Percentiles rank a stretch among this genome's conserved stretches.
These are phyloP conservation scores for Hippocampus kuda DNA, from an alignment of 2,797 vertebrate species.

Conservation along the genomic window DNA sequence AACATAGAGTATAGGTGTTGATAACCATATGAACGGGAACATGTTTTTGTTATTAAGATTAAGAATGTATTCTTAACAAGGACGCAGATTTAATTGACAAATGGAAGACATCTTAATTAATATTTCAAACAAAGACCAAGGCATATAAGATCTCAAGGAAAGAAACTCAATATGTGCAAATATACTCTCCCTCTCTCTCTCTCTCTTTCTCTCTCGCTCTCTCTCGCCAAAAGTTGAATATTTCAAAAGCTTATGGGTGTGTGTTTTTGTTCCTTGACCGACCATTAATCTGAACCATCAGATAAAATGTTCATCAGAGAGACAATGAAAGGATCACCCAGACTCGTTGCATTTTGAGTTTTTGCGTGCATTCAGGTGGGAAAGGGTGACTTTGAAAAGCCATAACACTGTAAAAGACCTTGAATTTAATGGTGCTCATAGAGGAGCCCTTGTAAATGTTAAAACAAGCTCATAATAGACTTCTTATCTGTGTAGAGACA, in stretches of 20 bases:
- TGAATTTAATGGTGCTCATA: slow-evolving; percentile 45
- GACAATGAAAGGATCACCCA: slow-evolving; percentile 26
- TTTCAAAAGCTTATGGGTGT: slow-evolving; percentile 45
- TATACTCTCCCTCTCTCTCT: background rate
- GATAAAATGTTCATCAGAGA: slow-evolving; percentile 50
- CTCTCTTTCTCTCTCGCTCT: too few species aligned
- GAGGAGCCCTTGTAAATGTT: slow-evolving; percentile 37
- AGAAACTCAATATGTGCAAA: background rate
- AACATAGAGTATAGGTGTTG: background rate
- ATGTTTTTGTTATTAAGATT: background rate
- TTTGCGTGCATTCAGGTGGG: slow-evolving; percentile 5
- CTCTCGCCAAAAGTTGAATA: slow-evolving; percentile 7
- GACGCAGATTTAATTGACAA: background rate
- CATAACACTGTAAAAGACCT: slow-evolving; percentile 40
- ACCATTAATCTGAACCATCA: slow-evolving; percentile 58
- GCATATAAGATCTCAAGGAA: background rate
- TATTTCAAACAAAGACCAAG: background rate
- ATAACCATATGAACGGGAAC: background rate
- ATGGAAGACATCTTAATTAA: background rate
- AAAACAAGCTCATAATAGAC: slow-evolving; percentile 44
- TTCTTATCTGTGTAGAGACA: slow-evolving; percentile 48
- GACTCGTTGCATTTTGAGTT: slow-evolving; percentile 11
- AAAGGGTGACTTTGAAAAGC: slow-evolving; percentile 12
- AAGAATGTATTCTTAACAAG: background rate
- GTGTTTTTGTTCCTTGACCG: slow-evolving; percentile 49